phyloP scores from a whole-genome alignment of 2,113 vertebrate genomes.

The Brienomyrus brachyistius region DNA sequence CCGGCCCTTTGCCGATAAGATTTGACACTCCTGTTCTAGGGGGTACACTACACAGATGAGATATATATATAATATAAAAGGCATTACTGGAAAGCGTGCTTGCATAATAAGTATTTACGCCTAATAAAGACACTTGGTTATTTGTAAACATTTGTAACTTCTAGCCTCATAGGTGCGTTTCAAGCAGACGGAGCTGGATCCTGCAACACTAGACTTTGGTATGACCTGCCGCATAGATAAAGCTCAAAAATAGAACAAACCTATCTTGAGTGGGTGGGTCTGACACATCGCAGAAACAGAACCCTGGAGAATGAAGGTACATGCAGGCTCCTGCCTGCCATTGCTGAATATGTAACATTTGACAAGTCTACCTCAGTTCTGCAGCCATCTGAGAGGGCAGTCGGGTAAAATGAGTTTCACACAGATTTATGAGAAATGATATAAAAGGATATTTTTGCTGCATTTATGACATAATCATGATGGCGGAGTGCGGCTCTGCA shows the following conservation, averaged over 20 bases:
- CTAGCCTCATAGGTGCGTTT: conserved; percentile 12
- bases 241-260: conserved; percentile 51
- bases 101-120: not conserved
- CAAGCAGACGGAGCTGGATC: conserved; percentile 18
- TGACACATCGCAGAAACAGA: conserved; percentile 20
- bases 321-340: conserved; percentile 1
- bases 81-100: not conserved
- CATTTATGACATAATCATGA: not conserved
- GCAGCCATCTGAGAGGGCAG: not conserved
- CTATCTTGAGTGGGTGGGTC: conserved; percentile 42
- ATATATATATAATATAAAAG: not conserved
- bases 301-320: not conserved
- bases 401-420: not conserved
- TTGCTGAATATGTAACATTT: not conserved
- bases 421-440: not conserved
- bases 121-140: not conserved
- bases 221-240: conserved; percentile 43
- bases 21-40: not conserved
- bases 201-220: conserved; percentile 52
- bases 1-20: too few species aligned
- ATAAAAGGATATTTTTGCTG: not conserved
- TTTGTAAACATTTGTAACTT: not conserved
- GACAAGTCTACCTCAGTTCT: not conserved
- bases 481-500: not conserved
- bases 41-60: not conserved